Evolutionary conservation across 2,113 vertebrate genomes (phyloP).

Genomic region (Anas platyrhynchos): DNA sequence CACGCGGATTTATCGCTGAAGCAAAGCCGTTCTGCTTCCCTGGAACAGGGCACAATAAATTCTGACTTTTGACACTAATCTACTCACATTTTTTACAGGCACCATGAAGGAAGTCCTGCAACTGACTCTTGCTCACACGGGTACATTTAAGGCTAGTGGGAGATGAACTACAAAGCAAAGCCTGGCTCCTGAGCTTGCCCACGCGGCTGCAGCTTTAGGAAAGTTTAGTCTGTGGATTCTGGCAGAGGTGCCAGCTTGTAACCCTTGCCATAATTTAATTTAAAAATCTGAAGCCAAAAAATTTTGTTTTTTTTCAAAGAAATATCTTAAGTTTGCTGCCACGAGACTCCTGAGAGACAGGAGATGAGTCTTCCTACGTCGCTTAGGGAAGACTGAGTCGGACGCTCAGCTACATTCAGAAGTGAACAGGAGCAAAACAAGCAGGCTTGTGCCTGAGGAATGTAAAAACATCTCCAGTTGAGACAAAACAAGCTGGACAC

Average conservation of each 20-base stretch:
- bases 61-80: accelerated
- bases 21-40: neutral
- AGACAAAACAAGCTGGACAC: neutral
- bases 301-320: neutral
- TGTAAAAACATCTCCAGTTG: neutral
- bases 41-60: neutral
- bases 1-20: too few relatives aligned
- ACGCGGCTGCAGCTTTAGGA: accelerated
- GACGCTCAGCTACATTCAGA: neutral
- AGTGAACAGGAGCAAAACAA: neutral
- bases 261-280: neutral
- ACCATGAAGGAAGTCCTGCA: neutral
- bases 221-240: too few relatives aligned
- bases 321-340: accelerated
- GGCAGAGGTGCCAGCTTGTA: neutral
- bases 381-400: neutral
- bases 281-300: neutral
- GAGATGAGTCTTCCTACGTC: neutral
- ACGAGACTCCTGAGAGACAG: neutral
- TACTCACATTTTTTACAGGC: neutral
- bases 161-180: neutral
- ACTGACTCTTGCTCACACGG: neutral
- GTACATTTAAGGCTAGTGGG: neutral
- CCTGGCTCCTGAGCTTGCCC: neutral
- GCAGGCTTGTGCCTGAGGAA: neutral